Percentiles rank a stretch among this genome's conserved stretches.
phyloP scores from a whole-genome alignment of 2,888 invertebrate genomes.

The Acrobasis repandana region DNA sequence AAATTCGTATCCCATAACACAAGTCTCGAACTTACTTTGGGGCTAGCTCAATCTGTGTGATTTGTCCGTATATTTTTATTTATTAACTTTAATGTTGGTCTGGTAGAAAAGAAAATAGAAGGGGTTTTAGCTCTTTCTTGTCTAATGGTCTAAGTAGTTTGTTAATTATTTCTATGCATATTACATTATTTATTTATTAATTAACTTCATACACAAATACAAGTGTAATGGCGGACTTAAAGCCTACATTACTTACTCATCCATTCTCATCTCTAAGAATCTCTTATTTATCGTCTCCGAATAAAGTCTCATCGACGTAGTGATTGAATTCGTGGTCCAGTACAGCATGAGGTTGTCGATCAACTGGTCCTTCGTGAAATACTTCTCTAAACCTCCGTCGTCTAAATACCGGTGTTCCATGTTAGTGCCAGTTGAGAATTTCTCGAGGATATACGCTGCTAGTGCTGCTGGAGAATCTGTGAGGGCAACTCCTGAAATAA shows the following conservation, averaged over 20 bases:
- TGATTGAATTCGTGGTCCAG: constrained; percentile 89
- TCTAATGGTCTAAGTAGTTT: too few relatives aligned
- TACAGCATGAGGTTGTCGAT: constrained; percentile 93
- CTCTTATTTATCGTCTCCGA: constrained; percentile 81
- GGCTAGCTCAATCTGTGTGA: too few relatives aligned
- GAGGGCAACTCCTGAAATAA: constrained; percentile 84
- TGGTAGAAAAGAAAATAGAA: too few relatives aligned
- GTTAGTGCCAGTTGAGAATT: constrained; percentile 91
- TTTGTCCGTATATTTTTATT: too few relatives aligned
- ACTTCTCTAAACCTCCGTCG: constrained; percentile 86
- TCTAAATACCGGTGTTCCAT: constrained; percentile 59
- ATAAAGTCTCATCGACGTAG: constrained; percentile 89
- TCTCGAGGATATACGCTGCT: constrained; percentile 92
- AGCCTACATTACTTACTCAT: constrained; percentile 69
- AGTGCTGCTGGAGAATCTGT: constrained; percentile 90
- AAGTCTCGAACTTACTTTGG: constrained; percentile 21
- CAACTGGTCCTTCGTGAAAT: constrained; percentile 86
- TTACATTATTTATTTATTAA: background rate
- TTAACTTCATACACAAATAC: too few relatives aligned
- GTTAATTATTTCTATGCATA: background rate
- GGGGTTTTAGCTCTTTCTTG: too few relatives aligned
- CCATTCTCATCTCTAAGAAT: constrained; percentile 48
- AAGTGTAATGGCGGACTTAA: too few relatives aligned
- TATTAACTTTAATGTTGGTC: background rate
- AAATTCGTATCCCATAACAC: too few relatives aligned